Evolutionary conservation across 2,797 vertebrate species (phyloP).

Genomic region (Enteromius mattozi): DNA sequence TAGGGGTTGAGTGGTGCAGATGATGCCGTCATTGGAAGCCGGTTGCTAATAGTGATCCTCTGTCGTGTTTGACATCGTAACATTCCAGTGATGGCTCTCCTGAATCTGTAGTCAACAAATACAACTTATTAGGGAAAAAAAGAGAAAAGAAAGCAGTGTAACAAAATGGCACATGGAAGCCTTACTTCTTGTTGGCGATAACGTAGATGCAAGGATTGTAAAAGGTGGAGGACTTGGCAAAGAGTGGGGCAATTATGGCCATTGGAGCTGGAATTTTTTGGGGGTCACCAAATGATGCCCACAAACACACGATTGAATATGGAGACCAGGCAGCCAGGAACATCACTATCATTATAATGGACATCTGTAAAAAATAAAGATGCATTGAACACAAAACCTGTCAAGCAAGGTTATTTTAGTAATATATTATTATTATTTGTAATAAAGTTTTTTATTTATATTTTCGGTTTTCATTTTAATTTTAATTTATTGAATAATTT

Average conservation of each 20-base stretch:
- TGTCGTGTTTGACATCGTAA: conserved; percentile 88
- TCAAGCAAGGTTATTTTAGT: not conserved
- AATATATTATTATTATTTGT: not conserved
- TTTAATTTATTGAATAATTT: not conserved
- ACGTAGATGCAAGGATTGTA: conserved; percentile 99
- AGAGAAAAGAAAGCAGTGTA: not conserved
- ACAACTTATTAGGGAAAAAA: not conserved
- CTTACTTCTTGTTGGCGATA: conserved; percentile 95
- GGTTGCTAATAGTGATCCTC: conserved; percentile 83
- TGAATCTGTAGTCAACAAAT: conserved; percentile 72
- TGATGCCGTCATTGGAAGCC: conserved; percentile 85
- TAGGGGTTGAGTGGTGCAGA: conserved; percentile 76
- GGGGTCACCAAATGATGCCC: conserved; percentile 95
- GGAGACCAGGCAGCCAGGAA: conserved; percentile 98
- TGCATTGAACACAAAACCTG: not conserved
- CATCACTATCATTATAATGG: conserved; percentile 94
- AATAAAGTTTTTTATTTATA: not conserved
- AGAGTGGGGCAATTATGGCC: conserved; percentile 95
- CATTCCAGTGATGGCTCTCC: conserved; percentile 89
- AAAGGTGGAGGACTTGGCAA: conserved; percentile 97
- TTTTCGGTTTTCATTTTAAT: not conserved
- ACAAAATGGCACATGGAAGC: not conserved
- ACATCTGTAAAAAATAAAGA: conserved; percentile 84
- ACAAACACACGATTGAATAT: conserved; percentile 94
- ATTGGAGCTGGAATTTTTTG: conserved; percentile 88